These are phyloP conservation scores for Pomatostomus ruficeps DNA, from an alignment of 2,113 vertebrate genomes.

Conservation along the genomic window DNA sequence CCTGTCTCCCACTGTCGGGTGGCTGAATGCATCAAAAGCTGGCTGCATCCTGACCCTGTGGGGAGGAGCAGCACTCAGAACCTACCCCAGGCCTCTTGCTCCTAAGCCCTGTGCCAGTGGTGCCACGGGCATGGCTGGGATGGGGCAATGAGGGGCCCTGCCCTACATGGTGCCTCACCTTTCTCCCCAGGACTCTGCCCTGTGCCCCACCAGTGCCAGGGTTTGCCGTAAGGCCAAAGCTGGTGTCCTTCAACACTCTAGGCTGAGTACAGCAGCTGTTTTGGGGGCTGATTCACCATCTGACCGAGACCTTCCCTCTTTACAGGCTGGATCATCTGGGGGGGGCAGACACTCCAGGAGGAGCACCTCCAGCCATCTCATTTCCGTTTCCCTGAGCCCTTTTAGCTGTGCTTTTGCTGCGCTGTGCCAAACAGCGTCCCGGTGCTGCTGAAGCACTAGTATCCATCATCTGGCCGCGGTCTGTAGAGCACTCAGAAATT, in stretches of 20 bases:
- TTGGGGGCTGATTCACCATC: neutral
- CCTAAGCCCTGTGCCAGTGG: accelerated
- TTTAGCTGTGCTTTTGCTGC: neutral
- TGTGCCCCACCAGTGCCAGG: neutral
- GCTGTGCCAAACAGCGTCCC: neutral
- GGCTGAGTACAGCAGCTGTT: neutral
- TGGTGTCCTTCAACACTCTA: neutral
- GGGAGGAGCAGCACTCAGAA: neutral
- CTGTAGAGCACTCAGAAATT: neutral
- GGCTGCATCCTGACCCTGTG: neutral
- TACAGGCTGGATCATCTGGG: neutral
- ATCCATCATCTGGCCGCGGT: neutral
- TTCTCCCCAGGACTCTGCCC: neutral
- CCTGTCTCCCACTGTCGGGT: neutral
- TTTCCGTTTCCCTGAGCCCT: neutral
- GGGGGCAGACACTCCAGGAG: neutral
- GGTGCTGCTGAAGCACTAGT: neutral
- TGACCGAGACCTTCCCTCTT: neutral
- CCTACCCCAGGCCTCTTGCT: neutral
- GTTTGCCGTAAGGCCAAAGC: neutral
- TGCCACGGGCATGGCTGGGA: neutral
- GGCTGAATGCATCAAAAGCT: neutral
- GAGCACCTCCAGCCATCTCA: conserved; percentile 16
- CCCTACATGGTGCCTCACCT: accelerated
- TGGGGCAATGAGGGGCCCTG: neutral